Percentiles rank a stretch among this genome's conserved stretches.
phyloP scores from a whole-genome alignment of 2,113 vertebrate species.

The Cisticola juncidis region DNA sequence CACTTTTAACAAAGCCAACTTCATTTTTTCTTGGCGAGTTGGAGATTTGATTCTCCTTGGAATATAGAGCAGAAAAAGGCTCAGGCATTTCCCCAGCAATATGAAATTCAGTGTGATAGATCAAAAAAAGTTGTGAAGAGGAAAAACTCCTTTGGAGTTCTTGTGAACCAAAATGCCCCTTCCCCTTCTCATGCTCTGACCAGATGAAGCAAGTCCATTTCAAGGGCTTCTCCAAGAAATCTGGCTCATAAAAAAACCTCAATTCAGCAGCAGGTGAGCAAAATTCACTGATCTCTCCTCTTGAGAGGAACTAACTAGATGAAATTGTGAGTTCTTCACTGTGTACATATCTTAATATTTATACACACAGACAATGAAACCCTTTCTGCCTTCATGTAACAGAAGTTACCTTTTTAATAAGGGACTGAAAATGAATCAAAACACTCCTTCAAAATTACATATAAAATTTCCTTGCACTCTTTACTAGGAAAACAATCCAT shows the following conservation, averaged over 20 bases:
- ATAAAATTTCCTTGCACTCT: background rate
- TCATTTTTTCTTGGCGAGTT: background rate
- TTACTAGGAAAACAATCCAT: background rate
- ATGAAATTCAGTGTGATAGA: background rate
- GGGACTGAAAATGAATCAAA: background rate
- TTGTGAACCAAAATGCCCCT: background rate
- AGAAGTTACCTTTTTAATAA: background rate
- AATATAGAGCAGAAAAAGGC: background rate
- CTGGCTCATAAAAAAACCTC: background rate
- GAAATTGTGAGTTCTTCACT: background rate
- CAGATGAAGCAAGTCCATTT: background rate
- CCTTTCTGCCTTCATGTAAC: background rate
- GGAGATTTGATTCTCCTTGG: background rate
- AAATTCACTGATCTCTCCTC: background rate
- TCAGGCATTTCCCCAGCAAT: background rate
- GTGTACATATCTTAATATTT: background rate
- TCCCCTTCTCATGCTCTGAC: background rate
- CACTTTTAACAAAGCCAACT: slow-evolving; percentile 19
- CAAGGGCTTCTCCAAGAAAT: background rate
- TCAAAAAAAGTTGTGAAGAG: background rate
- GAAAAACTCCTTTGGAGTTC: slow-evolving; percentile 2
- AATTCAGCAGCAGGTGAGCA: background rate
- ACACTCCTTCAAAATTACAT: background rate
- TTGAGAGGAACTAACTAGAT: background rate
- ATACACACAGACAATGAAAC: background rate